Conservation (phyloP, 2,113 vertebrate genomes). For the Gulo gulo region DNA sequence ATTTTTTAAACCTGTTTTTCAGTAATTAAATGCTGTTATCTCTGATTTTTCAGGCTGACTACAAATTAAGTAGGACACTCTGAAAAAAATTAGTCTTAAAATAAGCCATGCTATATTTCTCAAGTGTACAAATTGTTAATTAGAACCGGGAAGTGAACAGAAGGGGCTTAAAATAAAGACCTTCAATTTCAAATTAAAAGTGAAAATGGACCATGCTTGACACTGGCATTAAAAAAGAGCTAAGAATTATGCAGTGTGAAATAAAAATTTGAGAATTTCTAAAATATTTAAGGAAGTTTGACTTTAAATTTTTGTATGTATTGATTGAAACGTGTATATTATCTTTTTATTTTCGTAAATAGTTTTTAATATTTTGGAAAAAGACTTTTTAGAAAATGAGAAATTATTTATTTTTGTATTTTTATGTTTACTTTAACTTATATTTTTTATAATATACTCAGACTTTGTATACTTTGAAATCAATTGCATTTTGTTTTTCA, state of each 20-base stretch:
- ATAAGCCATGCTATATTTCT: slow-evolving; percentile 75
- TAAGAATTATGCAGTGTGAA: background rate
- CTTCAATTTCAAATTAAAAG: slow-evolving; percentile 64
- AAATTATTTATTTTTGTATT: background rate
- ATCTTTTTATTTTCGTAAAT: background rate
- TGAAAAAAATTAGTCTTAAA: slow-evolving; percentile 72
- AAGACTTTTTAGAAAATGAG: background rate
- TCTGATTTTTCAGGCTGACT: slow-evolving; percentile 63
- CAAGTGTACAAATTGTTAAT: slow-evolving; percentile 78
- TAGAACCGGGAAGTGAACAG: slow-evolving; percentile 70
- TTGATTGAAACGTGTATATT: background rate
- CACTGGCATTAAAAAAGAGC: background rate
- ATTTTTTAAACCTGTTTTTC: slow-evolving; percentile 43
- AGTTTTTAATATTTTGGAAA: slow-evolving; percentile 30
- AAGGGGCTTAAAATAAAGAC: slow-evolving; percentile 73
- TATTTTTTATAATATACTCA: background rate
- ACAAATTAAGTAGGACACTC: slow-evolving; percentile 77
- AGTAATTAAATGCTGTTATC: slow-evolving; percentile 78
- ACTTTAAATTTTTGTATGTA: background rate
- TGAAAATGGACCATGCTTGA: slow-evolving; percentile 19
- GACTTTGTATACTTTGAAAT: background rate
- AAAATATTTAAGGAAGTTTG: slow-evolving; percentile 32
- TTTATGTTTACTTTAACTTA: slow-evolving; percentile 4
- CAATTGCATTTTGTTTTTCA: background rate
- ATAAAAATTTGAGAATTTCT: slow-evolving; percentile 7